phyloP scores from a whole-genome alignment of 2,113 vertebrate genomes.

The Microcebus ravelobensis region DNA sequence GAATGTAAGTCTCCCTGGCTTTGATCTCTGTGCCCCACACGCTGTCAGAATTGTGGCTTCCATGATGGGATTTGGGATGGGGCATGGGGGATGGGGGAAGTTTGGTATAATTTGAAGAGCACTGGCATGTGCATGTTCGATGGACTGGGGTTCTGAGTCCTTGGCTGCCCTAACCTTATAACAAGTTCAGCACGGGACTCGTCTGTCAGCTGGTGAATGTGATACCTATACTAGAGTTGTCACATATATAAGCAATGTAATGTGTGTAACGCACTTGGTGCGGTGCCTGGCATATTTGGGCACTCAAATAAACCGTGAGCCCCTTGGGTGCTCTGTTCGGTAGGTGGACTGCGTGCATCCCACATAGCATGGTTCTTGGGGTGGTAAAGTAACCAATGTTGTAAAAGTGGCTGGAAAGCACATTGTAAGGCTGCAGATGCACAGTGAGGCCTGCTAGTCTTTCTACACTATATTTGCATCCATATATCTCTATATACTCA shows the following conservation, averaged over 20 bases:
- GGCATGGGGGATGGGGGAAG: not conserved
- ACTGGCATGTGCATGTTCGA: not conserved
- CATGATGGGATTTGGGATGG: not conserved
- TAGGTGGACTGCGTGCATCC: not conserved
- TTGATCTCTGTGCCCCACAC: not conserved
- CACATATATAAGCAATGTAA: not conserved
- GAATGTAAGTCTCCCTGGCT: conserved; percentile 80
- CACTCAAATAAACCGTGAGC: not conserved
- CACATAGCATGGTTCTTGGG: not conserved
- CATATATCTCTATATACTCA: not conserved
- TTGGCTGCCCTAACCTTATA: not conserved
- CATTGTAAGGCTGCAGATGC: not conserved
- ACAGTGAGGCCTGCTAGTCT: not conserved
- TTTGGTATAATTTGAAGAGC: not conserved
- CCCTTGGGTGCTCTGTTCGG: not conserved
- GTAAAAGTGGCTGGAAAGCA: not conserved
- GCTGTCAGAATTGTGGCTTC: not conserved
- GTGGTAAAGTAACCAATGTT: not conserved
- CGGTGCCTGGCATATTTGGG: not conserved
- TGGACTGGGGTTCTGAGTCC: not conserved
- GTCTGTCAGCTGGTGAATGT: not conserved
- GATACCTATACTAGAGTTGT: not conserved
- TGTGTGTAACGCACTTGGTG: not conserved
- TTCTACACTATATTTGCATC: not conserved
- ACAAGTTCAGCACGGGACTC: not conserved